Conservation (phyloP, 1,140 invertebrate genomes). For the Sarcophaga bullata region DNA sequence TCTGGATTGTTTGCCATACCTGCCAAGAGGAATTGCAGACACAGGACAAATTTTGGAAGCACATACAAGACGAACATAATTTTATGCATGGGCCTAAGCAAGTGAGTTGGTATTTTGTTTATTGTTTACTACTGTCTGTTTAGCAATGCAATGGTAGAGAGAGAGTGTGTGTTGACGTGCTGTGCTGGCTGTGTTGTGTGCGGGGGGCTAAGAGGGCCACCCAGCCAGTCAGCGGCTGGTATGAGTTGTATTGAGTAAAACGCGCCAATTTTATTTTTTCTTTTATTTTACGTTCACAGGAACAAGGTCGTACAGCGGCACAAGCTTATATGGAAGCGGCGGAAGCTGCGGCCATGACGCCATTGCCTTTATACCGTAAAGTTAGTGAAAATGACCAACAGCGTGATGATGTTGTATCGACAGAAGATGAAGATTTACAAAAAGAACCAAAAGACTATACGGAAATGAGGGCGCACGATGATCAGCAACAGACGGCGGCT, state of each 20-base stretch:
- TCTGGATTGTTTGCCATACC: conserved; percentile 62
- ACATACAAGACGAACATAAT: conserved; percentile 63
- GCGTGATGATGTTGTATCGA: conserved; percentile 12
- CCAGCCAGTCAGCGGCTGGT: background rate
- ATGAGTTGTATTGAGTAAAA: background rate
- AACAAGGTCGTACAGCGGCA: conserved; percentile 17
- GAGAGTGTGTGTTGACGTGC: background rate
- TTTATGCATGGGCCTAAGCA: conserved; percentile 52
- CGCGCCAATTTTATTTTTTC: conserved; percentile 26
- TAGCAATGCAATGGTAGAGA: too few species aligned
- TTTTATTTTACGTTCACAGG: background rate
- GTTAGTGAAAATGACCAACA: conserved; percentile 41
- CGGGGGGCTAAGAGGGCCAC: background rate
- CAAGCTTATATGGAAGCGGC: conserved; percentile 45
- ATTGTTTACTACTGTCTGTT: background rate
- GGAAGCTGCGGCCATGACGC: conserved; percentile 39
- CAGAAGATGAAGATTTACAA: conserved; percentile 42
- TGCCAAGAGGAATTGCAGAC: conserved; percentile 63
- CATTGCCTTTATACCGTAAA: conserved; percentile 45
- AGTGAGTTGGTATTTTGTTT: conserved; percentile 27
- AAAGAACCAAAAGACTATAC: conserved; percentile 46
- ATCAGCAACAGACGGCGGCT: conserved; percentile 22
- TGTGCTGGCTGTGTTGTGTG: background rate
- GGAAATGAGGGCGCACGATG: conserved; percentile 44
- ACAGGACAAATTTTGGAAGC: conserved; percentile 63